Evolutionary conservation across 2,113 vertebrate species (phyloP).

Genomic region (Leptodactylus fuscus): DNA sequence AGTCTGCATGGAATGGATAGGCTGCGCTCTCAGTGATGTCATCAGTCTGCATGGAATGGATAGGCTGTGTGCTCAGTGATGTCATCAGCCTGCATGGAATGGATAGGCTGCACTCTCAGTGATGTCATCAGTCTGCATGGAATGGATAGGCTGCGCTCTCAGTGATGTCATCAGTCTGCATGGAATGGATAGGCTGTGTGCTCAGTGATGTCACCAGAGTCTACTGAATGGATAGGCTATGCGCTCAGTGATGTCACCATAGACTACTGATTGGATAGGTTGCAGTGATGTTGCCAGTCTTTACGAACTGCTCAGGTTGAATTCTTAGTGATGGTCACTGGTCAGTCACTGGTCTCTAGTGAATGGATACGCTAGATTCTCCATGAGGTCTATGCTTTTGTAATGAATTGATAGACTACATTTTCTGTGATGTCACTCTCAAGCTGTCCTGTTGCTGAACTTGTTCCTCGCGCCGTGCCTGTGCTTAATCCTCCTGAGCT

Average conservation of each 20-base stretch:
- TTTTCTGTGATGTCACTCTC: neutral
- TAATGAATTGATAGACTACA: neutral
- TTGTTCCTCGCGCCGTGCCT: too few relatives aligned
- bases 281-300: neutral
- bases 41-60: neutral
- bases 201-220: neutral
- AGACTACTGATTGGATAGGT: neutral
- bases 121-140: neutral
- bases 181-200: neutral
- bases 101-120: constrained; percentile 3
- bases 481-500: too few relatives aligned
- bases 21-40: neutral
- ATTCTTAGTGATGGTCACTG: neutral
- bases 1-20: neutral
- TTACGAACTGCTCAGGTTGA: neutral
- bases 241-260: neutral
- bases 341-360: neutral
- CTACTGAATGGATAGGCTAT: neutral
- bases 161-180: neutral
- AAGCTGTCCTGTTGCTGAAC: too few relatives aligned
- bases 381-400: neutral
- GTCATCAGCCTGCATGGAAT: neutral
- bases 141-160: neutral
- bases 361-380: neutral
- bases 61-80: neutral